phyloP scores from a whole-genome alignment of 2,797 vertebrate species.

The Macropodus opercularis region DNA sequence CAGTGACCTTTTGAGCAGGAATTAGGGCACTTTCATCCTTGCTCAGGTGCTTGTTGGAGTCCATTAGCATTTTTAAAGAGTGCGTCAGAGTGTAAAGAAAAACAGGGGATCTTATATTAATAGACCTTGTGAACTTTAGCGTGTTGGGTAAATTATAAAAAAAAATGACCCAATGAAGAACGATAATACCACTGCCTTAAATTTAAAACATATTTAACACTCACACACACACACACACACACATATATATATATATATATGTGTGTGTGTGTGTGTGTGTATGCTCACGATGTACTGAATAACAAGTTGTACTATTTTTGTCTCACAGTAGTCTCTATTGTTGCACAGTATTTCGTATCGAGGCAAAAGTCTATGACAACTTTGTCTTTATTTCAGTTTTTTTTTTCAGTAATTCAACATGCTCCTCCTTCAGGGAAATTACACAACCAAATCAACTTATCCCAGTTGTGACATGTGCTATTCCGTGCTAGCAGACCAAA shows the following conservation, averaged over 20 bases:
- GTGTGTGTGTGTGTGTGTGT: no score
- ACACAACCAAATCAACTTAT: slow-evolving; percentile 72
- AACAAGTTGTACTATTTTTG: slow-evolving; percentile 6
- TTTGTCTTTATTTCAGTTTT: slow-evolving; percentile 69
- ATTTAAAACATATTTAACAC: no score
- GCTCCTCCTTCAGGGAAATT: slow-evolving; percentile 83
- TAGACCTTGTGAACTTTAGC: slow-evolving; percentile 74
- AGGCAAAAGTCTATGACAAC: slow-evolving; percentile 51
- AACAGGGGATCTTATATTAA: slow-evolving; percentile 73
- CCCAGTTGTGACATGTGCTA: slow-evolving; percentile 68
- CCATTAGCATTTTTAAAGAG: slow-evolving; percentile 84
- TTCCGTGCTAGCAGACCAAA: slow-evolving; percentile 79
- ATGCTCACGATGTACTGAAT: slow-evolving; percentile 14
- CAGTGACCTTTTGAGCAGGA: slow-evolving; percentile 86
- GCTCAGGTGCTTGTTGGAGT: slow-evolving; percentile 81
- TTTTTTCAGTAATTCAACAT: slow-evolving; percentile 77
- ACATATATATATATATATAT: no score
- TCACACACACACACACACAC: no score
- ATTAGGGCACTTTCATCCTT: slow-evolving; percentile 86
- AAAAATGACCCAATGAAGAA: slow-evolving; percentile 50
- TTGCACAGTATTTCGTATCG: slow-evolving; percentile 18
- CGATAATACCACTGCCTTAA: slow-evolving; percentile 23
- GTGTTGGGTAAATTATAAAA: slow-evolving; percentile 66
- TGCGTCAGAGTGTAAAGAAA: slow-evolving; percentile 71
- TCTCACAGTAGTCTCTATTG: slow-evolving; percentile 1